Base-by-base conservation (phyloP, 30 jellyfish, hydroid and myxozoan genomes). In the Pelagia noctiluca region DNA sequence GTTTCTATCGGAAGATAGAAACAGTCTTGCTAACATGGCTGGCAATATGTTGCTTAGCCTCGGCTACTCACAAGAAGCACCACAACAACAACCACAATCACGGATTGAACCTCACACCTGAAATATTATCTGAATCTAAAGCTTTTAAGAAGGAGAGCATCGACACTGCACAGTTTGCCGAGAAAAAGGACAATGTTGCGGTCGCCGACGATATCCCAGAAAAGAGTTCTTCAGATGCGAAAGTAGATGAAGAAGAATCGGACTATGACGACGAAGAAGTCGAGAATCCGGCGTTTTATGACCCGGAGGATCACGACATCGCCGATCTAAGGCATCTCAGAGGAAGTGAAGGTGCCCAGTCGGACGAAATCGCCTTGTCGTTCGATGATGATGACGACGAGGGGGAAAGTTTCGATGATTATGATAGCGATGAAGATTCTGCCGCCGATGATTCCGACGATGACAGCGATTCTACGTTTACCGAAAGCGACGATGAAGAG, bases 401-500 rank as follows among this genome's bases (percentile, higher is more conserved):
- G 25, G 61, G 68, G 22, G 31, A 38, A 22, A 49, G 30, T 62
- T 69, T 57, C 32, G 95, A 85, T 73, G 95, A 63, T 85, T 69
- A 73, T 73, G 95, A 73, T 85, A 73, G 63, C 18, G 95, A 85
- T 62, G 95, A 73, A 50, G 95, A 85, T 63, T 69, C 84, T 18
- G 95, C 84, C 21, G 95, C 84, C 30, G 95, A 66, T 1, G 82
- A 84, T 10, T 84, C 63, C 75, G 89, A 73, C 30, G 95, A 73
- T 23, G 95, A 85, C 50, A 61, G 84, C 72, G 89, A 75, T 34
- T 84, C 78, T 2, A 71, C 29, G 35, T 68, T 65, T 81, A 71
- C 84, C 0, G 95, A 74, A 46, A 71, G 80, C 54, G 95, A 85
- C 34, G 95, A 73, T 63, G 95, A 85, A 33, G 85, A 85, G 26